Conservation (phyloP, 1,140 invertebrate species). For the Triops cancriformis region DNA sequence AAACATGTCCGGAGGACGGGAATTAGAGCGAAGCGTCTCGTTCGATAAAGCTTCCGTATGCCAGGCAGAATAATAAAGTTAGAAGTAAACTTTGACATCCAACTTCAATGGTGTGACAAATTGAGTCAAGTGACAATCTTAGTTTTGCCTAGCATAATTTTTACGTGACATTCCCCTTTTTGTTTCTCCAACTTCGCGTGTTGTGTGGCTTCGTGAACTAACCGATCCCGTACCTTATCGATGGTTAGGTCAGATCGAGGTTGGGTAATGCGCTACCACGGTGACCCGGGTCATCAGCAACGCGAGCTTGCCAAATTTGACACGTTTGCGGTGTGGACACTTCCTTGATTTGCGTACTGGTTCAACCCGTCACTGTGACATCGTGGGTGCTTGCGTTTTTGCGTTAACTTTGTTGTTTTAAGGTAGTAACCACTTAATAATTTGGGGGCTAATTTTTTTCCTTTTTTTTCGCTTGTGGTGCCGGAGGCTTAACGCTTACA, state of each 20-base stretch:
- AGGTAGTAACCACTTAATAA: constrained; percentile 14
- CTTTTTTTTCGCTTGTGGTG: constrained; percentile 4
- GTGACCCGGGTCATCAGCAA: constrained; percentile 9
- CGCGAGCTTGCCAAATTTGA: constrained; percentile 7
- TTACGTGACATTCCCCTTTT: no score
- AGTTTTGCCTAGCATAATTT: no score
- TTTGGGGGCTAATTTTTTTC: not conserved
- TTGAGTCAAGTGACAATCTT: no score
- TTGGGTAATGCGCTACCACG: constrained; percentile 12
- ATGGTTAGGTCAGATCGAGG: constrained; percentile 10
- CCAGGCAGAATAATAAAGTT: no score
- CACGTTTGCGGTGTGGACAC: not conserved
- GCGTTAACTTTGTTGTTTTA: constrained; percentile 8
- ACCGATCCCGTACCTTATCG: not conserved
- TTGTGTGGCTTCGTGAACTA: not conserved
- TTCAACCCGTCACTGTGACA: not conserved
- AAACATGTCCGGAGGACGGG: no score
- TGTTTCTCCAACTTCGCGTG: no score
- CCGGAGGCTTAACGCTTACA: not conserved
- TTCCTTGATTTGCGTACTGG: not conserved
- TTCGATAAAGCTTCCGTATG: no score
- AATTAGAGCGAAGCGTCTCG: no score
- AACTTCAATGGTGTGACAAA: no score
- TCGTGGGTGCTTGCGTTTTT: not conserved
- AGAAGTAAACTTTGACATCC: no score